Percentiles rank a stretch among this genome's conserved stretches.
phyloP scores from a whole-genome alignment of 2,888 invertebrate species.

The Rhodophaea formosa region DNA sequence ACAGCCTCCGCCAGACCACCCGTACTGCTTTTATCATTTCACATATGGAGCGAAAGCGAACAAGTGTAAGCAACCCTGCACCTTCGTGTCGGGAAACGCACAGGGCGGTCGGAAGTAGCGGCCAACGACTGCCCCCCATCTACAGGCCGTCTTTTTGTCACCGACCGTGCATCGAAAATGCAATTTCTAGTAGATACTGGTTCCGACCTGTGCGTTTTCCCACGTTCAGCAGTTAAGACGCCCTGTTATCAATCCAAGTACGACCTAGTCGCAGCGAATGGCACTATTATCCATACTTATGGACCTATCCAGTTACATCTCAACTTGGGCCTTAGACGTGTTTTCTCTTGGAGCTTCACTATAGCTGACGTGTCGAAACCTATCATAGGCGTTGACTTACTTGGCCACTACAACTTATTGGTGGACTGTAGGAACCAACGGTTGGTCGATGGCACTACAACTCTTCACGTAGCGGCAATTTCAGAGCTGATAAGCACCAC shows the following conservation, averaged over 20 bases:
- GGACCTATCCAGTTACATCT: background rate
- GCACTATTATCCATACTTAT: background rate
- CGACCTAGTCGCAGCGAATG: background rate
- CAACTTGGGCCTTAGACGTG: background rate
- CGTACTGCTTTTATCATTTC: slow-evolving; percentile 20
- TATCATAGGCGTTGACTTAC: slow-evolving; percentile 29
- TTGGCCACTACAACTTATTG: slow-evolving; percentile 32
- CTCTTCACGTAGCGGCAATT: background rate
- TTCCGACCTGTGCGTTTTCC: too few relatives aligned
- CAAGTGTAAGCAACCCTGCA: slow-evolving; percentile 21
- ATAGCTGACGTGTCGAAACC: background rate
- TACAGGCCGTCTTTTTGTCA: too few relatives aligned
- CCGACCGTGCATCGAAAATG: too few relatives aligned
- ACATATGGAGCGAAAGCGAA: slow-evolving; percentile 16
- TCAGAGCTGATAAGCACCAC: too few relatives aligned
- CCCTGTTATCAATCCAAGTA: too few relatives aligned
- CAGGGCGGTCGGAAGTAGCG: too few relatives aligned
- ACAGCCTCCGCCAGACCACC: slow-evolving; percentile 13
- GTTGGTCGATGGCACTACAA: slow-evolving; percentile 11
- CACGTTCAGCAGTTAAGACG: too few relatives aligned
- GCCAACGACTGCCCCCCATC: too few relatives aligned
- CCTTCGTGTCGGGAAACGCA: slow-evolving; percentile 2
- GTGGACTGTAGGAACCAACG: slow-evolving; percentile 35
- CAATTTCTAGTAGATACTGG: too few relatives aligned
- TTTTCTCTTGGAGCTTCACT: background rate